Percentiles rank a stretch among this genome's conserved stretches.
These are phyloP conservation scores for Leptoclinus maculatus DNA, from an alignment of 2,797 vertebrate genomes.

Conservation along the genomic window DNA sequence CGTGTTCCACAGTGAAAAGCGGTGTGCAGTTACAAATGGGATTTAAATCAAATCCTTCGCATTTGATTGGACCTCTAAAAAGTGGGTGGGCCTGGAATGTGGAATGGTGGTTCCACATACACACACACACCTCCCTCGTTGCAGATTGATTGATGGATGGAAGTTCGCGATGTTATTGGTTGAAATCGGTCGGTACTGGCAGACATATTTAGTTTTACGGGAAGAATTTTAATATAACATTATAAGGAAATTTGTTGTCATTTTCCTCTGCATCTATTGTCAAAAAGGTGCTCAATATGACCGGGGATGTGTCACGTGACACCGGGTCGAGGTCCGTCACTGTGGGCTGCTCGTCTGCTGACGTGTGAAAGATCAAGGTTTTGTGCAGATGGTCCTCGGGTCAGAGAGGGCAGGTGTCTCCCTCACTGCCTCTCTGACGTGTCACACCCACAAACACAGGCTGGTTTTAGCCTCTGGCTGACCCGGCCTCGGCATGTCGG, in stretches of 20 bases:
- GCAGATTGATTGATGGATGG: not conserved
- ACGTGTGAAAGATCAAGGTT: constrained; percentile 47
- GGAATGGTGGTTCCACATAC: not conserved
- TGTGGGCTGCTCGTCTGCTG: not conserved
- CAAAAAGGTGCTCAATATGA: too few relatives aligned
- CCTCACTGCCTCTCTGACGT: constrained; percentile 79
- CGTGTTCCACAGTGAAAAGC: too few relatives aligned
- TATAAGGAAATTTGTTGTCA: not conserved
- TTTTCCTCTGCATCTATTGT: too few relatives aligned
- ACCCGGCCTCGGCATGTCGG: constrained; percentile 60
- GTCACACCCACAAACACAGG: constrained; percentile 83
- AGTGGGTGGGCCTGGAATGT: not conserved
- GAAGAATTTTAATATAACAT: not conserved
- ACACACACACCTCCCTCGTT: not conserved
- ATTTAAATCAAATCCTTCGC: too few relatives aligned
- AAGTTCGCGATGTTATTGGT: too few relatives aligned
- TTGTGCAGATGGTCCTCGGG: constrained; percentile 53
- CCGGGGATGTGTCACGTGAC: not conserved
- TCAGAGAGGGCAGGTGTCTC: constrained; percentile 48
- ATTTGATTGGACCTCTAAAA: not conserved
- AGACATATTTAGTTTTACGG: not conserved
- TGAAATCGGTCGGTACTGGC: too few relatives aligned
- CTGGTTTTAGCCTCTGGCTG: constrained; percentile 59
- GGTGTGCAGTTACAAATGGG: too few relatives aligned
- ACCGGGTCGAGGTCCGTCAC: not conserved